These are phyloP conservation scores for Exephanes ischioxanthus DNA, from an alignment of 2,888 invertebrate species.

Conservation along the genomic window DNA sequence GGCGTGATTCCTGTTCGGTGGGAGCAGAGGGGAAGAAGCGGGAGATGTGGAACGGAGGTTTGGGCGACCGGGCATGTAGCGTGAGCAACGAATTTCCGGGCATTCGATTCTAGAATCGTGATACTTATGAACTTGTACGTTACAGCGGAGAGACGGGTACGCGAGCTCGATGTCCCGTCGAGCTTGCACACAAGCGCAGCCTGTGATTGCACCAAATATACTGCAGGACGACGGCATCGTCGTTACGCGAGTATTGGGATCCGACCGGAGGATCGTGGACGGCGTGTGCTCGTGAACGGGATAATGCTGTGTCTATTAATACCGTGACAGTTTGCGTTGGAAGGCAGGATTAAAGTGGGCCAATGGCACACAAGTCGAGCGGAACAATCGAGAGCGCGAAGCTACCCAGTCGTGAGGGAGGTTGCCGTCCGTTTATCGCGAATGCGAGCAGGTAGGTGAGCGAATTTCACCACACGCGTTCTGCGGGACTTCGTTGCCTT, in stretches of 20 bases:
- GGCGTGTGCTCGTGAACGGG: neutral
- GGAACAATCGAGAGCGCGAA: slow-evolving; percentile 1
- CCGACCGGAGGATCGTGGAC: neutral
- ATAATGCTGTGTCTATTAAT: slow-evolving; percentile 29
- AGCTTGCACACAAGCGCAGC: no score
- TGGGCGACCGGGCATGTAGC: neutral
- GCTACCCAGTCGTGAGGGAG: neutral
- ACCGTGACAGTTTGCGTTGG: slow-evolving; percentile 15
- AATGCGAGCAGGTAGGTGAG: neutral
- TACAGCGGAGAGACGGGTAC: no score
- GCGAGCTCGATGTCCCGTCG: no score
- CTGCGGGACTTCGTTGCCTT: neutral
- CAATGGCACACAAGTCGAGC: slow-evolving; percentile 8
- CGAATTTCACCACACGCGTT: slow-evolving; percentile 7
- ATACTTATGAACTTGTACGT: no score
- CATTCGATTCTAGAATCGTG: neutral
- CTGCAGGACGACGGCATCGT: no score
- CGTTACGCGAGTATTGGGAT: neutral
- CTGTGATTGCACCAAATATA: no score
- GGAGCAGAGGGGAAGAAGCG: neutral
- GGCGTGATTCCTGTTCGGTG: slow-evolving; percentile 1
- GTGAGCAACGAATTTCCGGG: slow-evolving; percentile 38
- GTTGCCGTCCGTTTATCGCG: neutral
- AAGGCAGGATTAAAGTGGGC: slow-evolving; percentile 12
- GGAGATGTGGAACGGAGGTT: neutral